Conservation (phyloP, 2,113 vertebrate genomes). For the Trogon surrucura region DNA sequence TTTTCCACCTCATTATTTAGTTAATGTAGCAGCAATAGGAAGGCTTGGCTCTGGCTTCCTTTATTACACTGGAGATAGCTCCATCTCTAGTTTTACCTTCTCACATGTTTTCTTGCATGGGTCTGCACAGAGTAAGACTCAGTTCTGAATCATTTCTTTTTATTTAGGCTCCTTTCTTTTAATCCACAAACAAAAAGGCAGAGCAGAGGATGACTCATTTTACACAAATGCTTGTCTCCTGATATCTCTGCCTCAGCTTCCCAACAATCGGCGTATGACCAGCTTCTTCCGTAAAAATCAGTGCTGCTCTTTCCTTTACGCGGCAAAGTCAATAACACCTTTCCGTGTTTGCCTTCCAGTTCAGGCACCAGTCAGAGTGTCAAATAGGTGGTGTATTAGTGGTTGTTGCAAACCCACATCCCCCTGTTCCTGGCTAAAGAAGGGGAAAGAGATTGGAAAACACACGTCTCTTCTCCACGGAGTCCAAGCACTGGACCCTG, state of each 20-base stretch:
- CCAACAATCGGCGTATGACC: background rate
- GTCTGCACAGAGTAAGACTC: background rate
- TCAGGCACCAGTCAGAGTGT: background rate
- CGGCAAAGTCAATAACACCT: background rate
- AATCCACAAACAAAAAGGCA: conserved; percentile 29
- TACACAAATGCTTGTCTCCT: background rate
- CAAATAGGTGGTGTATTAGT: background rate
- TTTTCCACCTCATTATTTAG: conserved; percentile 7
- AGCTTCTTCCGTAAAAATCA: background rate
- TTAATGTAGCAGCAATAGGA: background rate
- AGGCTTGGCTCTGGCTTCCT: background rate
- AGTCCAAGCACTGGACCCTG: background rate
- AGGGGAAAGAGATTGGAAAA: background rate
- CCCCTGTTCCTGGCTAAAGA: background rate
- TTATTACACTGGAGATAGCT: background rate
- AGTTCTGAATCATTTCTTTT: background rate
- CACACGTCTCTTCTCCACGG: accelerated
- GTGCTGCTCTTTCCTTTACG: background rate
- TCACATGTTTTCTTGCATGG: background rate
- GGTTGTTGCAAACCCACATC: background rate
- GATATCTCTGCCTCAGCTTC: conserved; percentile 21
- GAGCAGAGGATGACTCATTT: conserved; percentile 34
- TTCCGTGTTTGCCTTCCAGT: background rate
- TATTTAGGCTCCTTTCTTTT: background rate
- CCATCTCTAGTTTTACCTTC: background rate